Percentiles rank a stretch among this genome's conserved stretches.
These are phyloP conservation scores for Ceyx erithaca DNA, from an alignment of 2,797 vertebrate species.

Conservation along the genomic window DNA sequence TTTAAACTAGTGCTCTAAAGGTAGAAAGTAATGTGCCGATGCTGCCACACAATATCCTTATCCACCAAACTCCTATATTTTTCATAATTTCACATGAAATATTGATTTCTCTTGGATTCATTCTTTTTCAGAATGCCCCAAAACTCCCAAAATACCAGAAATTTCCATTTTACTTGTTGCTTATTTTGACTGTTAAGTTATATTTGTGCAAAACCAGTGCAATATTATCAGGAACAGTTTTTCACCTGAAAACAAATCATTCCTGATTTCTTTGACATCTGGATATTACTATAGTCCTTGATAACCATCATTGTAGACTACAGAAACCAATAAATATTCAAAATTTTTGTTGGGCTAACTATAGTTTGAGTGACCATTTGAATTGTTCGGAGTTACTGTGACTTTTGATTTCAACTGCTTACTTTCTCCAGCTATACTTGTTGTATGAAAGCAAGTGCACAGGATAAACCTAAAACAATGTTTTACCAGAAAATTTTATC, in stretches of 20 bases:
- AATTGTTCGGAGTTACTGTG: background rate
- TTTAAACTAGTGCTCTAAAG: background rate
- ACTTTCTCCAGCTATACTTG: background rate
- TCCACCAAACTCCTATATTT: background rate
- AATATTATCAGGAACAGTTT: background rate
- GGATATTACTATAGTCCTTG: background rate
- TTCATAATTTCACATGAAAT: background rate
- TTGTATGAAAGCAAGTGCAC: background rate
- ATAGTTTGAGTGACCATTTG: background rate
- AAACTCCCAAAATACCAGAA: accelerated
- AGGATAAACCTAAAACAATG: accelerated
- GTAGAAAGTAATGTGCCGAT: background rate
- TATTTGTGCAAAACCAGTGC: background rate
- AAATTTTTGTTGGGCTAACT: background rate
- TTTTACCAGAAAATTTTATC: background rate
- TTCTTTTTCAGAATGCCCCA: background rate
- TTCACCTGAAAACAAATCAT: background rate
- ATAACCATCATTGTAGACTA: background rate
- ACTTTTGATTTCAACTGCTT: background rate
- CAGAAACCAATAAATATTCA: background rate
- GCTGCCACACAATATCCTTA: background rate
- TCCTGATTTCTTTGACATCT: background rate
- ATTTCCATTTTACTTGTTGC: background rate
- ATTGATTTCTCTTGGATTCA: background rate
- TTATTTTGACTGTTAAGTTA: background rate